Conservation (phyloP, 2,797 vertebrate genomes). For the Melanogrammus aeglefinus region DNA sequence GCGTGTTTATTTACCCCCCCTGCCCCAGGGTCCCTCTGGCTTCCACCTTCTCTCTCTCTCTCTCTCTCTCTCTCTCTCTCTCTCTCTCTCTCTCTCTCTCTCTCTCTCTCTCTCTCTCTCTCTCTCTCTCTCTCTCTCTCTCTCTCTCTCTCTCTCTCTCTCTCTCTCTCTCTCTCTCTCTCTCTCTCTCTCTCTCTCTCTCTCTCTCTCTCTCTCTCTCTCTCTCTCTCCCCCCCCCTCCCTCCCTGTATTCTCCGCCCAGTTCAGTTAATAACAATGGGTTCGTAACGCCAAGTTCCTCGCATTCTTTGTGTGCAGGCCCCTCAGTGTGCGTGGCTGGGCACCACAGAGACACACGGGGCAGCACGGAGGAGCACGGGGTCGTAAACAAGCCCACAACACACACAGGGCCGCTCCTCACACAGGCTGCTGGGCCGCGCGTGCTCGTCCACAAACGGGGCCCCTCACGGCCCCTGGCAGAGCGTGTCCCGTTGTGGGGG, state of each 20-base stretch:
- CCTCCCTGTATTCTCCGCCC: constrained; percentile 37
- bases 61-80: constrained; percentile 37
- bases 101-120: background rate
- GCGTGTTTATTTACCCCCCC: constrained; percentile 57
- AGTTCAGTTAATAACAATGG: constrained; percentile 60
- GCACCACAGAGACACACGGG: constrained; percentile 12
- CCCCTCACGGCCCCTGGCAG: constrained; percentile 6
- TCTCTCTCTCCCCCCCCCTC: constrained; percentile 26
- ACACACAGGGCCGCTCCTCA: constrained; percentile 24
- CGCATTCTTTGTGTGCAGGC: constrained; percentile 56
- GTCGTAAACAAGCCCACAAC: constrained; percentile 30
- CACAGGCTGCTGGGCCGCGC: constrained; percentile 5
- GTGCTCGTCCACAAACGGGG: background rate
- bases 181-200: constrained; percentile 38
- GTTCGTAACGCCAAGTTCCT: constrained; percentile 61
- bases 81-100: background rate
- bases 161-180: background rate
- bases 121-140: constrained; percentile 38
- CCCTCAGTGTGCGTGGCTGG: constrained; percentile 35
- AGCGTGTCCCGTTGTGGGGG: background rate
- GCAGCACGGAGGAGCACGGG: constrained; percentile 39
- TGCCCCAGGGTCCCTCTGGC: constrained; percentile 39
- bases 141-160: background rate
- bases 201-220: background rate
- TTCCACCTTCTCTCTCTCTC: constrained; percentile 4